Conservation (phyloP, 2,888 invertebrate species). For the Lordiphosa andalusiaca region DNA sequence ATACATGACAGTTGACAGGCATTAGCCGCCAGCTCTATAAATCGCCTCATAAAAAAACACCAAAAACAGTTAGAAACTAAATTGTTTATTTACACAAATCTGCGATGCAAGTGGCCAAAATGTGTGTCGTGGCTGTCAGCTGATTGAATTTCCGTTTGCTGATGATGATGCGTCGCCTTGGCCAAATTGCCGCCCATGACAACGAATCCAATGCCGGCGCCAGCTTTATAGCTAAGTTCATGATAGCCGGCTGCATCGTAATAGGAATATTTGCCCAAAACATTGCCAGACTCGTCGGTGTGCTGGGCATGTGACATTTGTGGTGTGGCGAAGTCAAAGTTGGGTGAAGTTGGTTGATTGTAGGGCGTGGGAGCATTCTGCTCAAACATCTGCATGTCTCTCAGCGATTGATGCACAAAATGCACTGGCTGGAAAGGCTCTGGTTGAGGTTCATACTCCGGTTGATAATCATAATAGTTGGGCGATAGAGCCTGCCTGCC, state of each 20-base stretch:
- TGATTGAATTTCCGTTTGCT: constrained; percentile 18
- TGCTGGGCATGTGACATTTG: constrained; percentile 75
- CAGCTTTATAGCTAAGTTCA: constrained; percentile 87
- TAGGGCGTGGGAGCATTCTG: background rate
- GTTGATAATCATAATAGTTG: constrained; percentile 51
- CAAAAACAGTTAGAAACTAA: constrained; percentile 1
- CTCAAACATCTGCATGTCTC: constrained; percentile 32
- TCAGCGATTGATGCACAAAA: constrained; percentile 50
- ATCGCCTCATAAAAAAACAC: constrained; percentile 5
- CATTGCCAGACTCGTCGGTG: constrained; percentile 74
- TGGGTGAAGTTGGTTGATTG: constrained; percentile 36
- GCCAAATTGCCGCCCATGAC: constrained; percentile 78
- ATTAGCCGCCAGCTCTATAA: constrained; percentile 6
- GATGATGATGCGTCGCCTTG: constrained; percentile 36
- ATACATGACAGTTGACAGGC: constrained; percentile 24
- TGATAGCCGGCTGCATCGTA: constrained; percentile 87
- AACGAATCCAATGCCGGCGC: constrained; percentile 85
- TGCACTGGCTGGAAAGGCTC: constrained; percentile 23
- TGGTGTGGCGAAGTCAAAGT: constrained; percentile 71
- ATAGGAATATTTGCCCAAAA: constrained; percentile 84
- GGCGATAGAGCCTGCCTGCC: constrained; percentile 47
- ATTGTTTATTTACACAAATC: constrained; percentile 29
- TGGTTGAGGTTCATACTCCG: background rate
- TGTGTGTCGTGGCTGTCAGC: constrained; percentile 16
- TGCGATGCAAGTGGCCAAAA: constrained; percentile 27